Conservation (phyloP, 1,140 invertebrate species). For the Druon quercuslanigerum region DNA sequence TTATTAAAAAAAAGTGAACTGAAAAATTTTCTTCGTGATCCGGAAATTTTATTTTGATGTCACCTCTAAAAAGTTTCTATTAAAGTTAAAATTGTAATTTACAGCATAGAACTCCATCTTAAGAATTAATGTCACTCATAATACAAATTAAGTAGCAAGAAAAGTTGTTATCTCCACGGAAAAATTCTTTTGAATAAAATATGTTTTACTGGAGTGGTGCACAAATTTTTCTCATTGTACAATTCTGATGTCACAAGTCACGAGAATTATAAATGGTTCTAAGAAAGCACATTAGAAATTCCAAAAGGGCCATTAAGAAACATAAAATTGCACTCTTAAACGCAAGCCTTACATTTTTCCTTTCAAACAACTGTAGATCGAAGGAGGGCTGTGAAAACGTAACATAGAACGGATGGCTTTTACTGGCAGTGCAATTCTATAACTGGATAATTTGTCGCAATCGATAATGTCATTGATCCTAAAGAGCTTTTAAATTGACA, state of each 20-base stretch:
- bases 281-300: constrained; percentile 8
- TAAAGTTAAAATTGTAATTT: too few species aligned
- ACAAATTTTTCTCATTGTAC: neutral
- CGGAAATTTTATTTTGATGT: neutral
- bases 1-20: neutral
- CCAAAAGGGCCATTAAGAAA: constrained; percentile 13
- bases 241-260: constrained; percentile 8
- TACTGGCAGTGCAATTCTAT: constrained; percentile 16
- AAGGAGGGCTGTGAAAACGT: too few species aligned
- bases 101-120: neutral
- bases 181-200: too few species aligned
- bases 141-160: too few species aligned
- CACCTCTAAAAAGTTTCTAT: too few species aligned
- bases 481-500: constrained; percentile 14
- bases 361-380: constrained; percentile 8
- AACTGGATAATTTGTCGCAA: constrained; percentile 24
- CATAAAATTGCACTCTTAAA: constrained; percentile 3
- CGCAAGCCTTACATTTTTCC: constrained; percentile 12
- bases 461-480: constrained; percentile 14
- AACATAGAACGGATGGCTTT: neutral
- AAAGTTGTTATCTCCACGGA: too few species aligned
- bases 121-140: neutral
- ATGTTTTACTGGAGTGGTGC: too few species aligned
- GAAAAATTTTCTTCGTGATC: neutral
- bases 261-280: neutral